Percentiles rank a stretch among this genome's conserved stretches.
These are phyloP conservation scores for Odocoileus virginianus DNA, from an alignment of 2,113 vertebrate species.

Conservation along the genomic window DNA sequence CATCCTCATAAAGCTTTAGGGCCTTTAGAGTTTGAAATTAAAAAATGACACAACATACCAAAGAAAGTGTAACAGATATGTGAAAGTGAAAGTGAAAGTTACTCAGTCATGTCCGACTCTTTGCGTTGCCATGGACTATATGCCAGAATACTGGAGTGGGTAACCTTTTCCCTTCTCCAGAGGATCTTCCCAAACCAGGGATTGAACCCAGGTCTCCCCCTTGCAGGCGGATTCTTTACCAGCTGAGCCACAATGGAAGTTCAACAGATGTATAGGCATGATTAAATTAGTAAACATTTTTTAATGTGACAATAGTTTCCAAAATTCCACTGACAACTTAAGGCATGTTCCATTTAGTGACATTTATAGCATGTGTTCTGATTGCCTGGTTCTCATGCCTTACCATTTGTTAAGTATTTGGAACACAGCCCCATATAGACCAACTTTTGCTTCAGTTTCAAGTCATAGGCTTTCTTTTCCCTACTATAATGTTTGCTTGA, in stretches of 20 bases:
- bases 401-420: background rate
- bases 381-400: background rate
- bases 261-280: background rate
- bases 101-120: background rate
- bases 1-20: background rate
- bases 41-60: background rate
- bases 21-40: background rate
- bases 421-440: background rate
- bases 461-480: background rate
- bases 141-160: background rate
- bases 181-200: background rate
- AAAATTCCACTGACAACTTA: background rate
- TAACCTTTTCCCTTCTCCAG: background rate
- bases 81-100: background rate
- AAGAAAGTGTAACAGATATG: background rate
- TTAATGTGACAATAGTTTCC: background rate
- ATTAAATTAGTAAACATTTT: background rate
- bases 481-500: background rate
- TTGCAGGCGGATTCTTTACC: background rate
- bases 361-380: background rate
- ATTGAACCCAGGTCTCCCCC: background rate
- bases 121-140: background rate
- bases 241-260: background rate
- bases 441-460: background rate
- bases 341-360: background rate